Evolutionary conservation across 2,113 vertebrate genomes (phyloP).

Genomic region (Micronisus gabar): DNA sequence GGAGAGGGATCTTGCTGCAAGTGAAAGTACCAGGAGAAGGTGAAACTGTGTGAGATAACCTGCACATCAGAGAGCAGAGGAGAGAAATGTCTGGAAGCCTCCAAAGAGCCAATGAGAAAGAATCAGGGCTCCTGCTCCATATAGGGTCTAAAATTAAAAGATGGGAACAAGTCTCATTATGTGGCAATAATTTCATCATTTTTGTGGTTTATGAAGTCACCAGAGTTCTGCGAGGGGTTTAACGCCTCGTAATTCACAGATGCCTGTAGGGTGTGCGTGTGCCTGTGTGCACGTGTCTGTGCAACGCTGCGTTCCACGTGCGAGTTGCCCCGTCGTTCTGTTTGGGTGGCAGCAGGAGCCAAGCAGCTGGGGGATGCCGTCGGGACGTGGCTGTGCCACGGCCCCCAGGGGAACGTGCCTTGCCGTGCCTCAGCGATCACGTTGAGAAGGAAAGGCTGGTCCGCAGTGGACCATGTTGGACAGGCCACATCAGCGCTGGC

Average conservation of each 20-base stretch:
- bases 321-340: rapidly evolving
- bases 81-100: background rate
- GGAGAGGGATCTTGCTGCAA: background rate
- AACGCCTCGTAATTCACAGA: background rate
- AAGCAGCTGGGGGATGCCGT: background rate
- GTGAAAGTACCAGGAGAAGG: background rate
- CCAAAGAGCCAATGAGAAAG: background rate
- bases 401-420: rapidly evolving
- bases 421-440: rapidly evolving
- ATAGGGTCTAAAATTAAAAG: background rate
- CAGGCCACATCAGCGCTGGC: background rate
- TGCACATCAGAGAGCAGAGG: background rate
- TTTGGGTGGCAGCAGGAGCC: background rate
- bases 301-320: background rate
- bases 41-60: background rate
- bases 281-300: background rate
- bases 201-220: constrained; percentile 43
- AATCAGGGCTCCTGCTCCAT: background rate
- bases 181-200: background rate
- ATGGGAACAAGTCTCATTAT: background rate
- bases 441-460: background rate
- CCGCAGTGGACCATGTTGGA: rapidly evolving
- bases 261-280: background rate
- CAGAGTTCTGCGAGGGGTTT: background rate
- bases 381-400: background rate